A percentile compares a stretch with the other conserved stretches of the same genome.
These are phyloP conservation scores for Brachyistius frenatus DNA, from an alignment of 2,113 vertebrate species.

Conservation along the genomic window DNA sequence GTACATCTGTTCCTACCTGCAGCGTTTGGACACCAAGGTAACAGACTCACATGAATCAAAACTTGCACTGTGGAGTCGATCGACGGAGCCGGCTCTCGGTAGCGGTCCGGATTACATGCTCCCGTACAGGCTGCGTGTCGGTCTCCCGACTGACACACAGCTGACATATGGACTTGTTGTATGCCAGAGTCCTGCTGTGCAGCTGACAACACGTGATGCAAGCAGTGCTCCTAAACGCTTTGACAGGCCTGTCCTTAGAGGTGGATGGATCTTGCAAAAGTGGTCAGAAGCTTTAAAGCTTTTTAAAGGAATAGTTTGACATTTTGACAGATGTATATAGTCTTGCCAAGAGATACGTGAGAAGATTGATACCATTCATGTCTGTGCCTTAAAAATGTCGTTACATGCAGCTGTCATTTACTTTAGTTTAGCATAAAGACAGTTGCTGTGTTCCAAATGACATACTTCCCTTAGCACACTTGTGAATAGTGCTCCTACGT, in stretches of 20 bases:
- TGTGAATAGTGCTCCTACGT: too few relatives aligned
- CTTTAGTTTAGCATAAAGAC: not conserved
- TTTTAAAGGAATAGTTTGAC: slow-evolving; percentile 17
- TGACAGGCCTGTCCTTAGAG: slow-evolving; percentile 12
- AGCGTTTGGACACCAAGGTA: slow-evolving; percentile 96
- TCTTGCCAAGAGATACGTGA: not conserved
- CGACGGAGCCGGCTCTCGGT: not conserved
- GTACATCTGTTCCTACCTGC: slow-evolving; percentile 98
- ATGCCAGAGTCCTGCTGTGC: slow-evolving; percentile 38
- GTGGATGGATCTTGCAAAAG: not conserved
- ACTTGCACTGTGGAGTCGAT: not conserved
- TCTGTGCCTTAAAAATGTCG: not conserved
- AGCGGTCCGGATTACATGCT: slow-evolving; percentile 18
- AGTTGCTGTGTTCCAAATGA: too few relatives aligned
- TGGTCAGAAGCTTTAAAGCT: not conserved
- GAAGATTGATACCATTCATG: not conserved
- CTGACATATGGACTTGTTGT: slow-evolving; percentile 44
- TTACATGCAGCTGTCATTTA: not conserved
- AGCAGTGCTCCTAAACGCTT: slow-evolving; percentile 24
- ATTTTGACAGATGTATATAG: slow-evolving; percentile 3
- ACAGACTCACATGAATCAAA: slow-evolving; percentile 9
- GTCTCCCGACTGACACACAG: slow-evolving; percentile 23
- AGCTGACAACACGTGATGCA: slow-evolving; percentile 12
- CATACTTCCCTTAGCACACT: too few relatives aligned
- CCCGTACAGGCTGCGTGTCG: slow-evolving; percentile 40